These are phyloP conservation scores for Chromobotia macracanthus DNA, from an alignment of 2,797 vertebrate genomes.

Conservation along the genomic window DNA sequence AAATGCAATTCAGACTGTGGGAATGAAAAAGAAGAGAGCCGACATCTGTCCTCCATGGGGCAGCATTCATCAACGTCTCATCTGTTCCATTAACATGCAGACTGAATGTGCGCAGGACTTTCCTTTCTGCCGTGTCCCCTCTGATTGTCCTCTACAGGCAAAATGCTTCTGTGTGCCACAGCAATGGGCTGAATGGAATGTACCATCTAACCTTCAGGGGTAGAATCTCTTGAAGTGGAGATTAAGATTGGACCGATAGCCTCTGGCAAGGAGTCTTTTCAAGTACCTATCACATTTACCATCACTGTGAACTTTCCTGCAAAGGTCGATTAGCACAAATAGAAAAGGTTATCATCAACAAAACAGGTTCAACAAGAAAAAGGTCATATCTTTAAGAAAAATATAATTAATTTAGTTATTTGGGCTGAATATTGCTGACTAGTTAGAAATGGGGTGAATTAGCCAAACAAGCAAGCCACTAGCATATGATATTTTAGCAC, in stretches of 20 bases:
- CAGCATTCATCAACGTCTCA: slow-evolving; percentile 3
- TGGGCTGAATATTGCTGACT: too few relatives aligned
- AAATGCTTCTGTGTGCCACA: not conserved
- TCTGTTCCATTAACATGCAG: slow-evolving; percentile 30
- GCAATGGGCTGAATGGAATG: not conserved
- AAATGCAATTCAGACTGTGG: slow-evolving; percentile 37
- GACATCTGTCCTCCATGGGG: slow-evolving; percentile 31
- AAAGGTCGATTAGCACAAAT: slow-evolving; percentile 30
- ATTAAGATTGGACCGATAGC: slow-evolving; percentile 42
- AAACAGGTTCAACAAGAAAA: slow-evolving; percentile 7
- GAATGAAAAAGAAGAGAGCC: slow-evolving; percentile 24
- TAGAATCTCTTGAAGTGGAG: slow-evolving; percentile 25
- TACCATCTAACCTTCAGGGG: slow-evolving; percentile 42
- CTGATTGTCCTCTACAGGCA: slow-evolving; percentile 18
- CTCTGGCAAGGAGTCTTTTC: slow-evolving; percentile 21
- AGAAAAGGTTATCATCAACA: not conserved
- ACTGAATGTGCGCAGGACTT: not conserved
- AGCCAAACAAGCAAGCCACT: not conserved
- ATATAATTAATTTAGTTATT: not conserved
- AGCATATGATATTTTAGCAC: not conserved
- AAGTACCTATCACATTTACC: slow-evolving; percentile 11
- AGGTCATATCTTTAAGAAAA: not conserved
- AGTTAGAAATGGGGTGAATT: not conserved
- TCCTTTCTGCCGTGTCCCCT: slow-evolving; percentile 8
- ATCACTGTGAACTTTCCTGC: slow-evolving; percentile 37